phyloP scores from a whole-genome alignment of 2,797 vertebrate species.

The Acestrorhynchus altus region DNA sequence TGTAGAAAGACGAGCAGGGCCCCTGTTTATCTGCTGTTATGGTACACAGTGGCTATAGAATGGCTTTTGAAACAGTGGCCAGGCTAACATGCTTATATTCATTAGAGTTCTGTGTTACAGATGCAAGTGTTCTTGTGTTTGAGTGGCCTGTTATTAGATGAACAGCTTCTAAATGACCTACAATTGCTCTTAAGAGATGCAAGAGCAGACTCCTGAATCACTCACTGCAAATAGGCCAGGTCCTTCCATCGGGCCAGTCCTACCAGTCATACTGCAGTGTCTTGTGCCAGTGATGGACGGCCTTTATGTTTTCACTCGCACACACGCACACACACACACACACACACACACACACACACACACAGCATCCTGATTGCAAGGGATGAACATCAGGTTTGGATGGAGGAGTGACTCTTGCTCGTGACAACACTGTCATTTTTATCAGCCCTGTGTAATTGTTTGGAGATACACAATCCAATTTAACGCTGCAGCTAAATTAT shows the following conservation, averaged over 20 bases:
- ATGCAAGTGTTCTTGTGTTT: neutral
- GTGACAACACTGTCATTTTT: conserved; percentile 68
- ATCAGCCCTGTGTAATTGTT: conserved; percentile 73
- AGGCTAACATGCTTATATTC: neutral
- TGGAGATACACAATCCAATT: conserved; percentile 64
- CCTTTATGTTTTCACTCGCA: neutral
- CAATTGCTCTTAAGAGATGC: conserved; percentile 16
- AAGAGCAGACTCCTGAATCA: conserved; percentile 27
- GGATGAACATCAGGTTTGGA: conserved; percentile 66
- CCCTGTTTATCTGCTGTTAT: neutral
- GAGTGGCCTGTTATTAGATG: conserved; percentile 28
- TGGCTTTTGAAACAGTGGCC: neutral
- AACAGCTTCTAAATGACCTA: conserved; percentile 16
- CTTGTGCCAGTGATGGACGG: conserved; percentile 7
- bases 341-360: neutral
- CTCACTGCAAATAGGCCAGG: conserved; percentile 27
- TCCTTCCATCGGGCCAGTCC: conserved; percentile 30
- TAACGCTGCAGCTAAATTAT: conserved; percentile 68
- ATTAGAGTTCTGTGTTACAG: neutral
- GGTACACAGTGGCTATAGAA: neutral
- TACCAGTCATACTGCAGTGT: conserved; percentile 37
- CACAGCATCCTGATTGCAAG: neutral
- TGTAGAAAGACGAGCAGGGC: neutral
- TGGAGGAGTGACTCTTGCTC: conserved; percentile 63
- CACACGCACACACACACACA: no score